Base-by-base conservation (phyloP, 2,113 vertebrate species). In the Phalacrocorax brasilianus region DNA sequence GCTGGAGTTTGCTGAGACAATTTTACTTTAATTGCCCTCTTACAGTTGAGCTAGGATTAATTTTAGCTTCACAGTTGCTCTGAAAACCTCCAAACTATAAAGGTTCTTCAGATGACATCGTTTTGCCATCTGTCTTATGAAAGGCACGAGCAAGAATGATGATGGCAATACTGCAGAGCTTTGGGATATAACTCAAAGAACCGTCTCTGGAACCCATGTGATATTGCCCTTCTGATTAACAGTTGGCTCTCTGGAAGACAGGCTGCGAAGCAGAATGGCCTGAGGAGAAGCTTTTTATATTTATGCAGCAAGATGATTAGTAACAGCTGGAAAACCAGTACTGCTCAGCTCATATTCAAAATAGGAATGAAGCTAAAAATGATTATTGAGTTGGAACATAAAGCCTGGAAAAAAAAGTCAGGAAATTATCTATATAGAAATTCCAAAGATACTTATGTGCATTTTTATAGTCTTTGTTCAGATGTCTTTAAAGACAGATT, bases 31-130 rank as follows among this genome's bases (percentile, higher is more conserved):
- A 90, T 93, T 94, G 68, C 38, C 24, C 55, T 92, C 68, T 93
- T 71, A 79, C 23, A 70, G 45, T 76, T 83, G 90, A 90, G 55
- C 82, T 88, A 80, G 71, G 63, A 47, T 81, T 96, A 96, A 95
- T 94, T 96, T 96, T 93, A 96, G 92, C 76, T 84, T 94, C 79
- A 45, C 75, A 78, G 76, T 94, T 96, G 85, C 85, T 96, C 79
- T 84, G 85, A 92, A 94, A 96, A 81, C 61, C 65, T 94, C 88
- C 56, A 18, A 52, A 89, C 68, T 77, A 16, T 77, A 88, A 35
- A 75, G 47, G 76, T 62, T 77, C 70, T 95, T 90, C 63, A 92
- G 68, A 84, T 95, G 71, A 90, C 63, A 84, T 56, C 2, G 1
- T 93, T 92, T 93, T 93, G 83, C 92, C 90, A 86, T 88, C 95